Base-by-base conservation (phyloP, 2,888 invertebrate genomes). In the Laspeyria flexula region DNA sequence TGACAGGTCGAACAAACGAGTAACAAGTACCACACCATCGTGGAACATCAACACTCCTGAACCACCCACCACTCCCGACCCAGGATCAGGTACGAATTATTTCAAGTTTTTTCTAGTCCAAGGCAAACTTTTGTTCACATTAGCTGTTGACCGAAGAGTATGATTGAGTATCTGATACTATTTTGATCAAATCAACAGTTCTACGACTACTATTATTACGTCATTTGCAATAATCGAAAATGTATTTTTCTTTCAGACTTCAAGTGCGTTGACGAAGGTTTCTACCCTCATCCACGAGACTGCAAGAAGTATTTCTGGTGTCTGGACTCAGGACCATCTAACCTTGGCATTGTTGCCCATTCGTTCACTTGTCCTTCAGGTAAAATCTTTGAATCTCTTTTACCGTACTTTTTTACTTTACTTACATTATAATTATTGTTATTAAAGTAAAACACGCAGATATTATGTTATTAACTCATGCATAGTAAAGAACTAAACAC, bases 241-340 rank as follows among this genome's bases (percentile, higher is more conserved):
- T 21, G 5, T n/a, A 3, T 39, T 27, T 45, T 42, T 13, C 60
- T 83, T 80, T 6, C 86, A 96, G 97, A 96, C 78, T 98, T 98
- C 86, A 97, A 97, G 80, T 98, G 98, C 81, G 96, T 95, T 71
- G 98, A 98, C 61, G 98, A 98, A 91, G 98, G 98, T 1, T 98
- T 98, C 92, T 98, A 95, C 90, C 95, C 96, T 11, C 97, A 98
- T 88, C 98, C 98, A 0, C 94, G 96, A 31, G 98, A 98, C 84
- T 98, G 98, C 85, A 97, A 97, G 83, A 98, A 98, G 81, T 98
- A 98, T 79, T 98, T 97, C 90, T 98, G 98, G 98, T 98, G 98
- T 79, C 90, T 98, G 60, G 97, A 97, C 79, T 96, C 96, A 71
- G 97, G 97, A 1, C 96, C 97, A 0, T 96, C 97, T 0, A 96